Percentiles rank a stretch among this genome's conserved stretches.
These are phyloP conservation scores for Alca torda DNA, from an alignment of 2,797 vertebrate species.

Conservation along the genomic window DNA sequence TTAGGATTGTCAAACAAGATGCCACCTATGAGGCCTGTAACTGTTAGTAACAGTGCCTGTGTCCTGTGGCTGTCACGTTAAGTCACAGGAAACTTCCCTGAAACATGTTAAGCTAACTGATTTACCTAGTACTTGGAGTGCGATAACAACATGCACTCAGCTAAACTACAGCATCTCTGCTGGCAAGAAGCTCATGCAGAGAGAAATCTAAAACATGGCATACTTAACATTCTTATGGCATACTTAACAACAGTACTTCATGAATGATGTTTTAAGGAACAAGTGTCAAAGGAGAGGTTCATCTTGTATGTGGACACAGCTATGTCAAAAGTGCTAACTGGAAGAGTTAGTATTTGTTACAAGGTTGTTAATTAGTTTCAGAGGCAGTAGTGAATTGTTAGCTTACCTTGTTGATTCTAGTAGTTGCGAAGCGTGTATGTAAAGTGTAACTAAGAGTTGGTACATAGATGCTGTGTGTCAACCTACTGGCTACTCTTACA, in stretches of 20 bases:
- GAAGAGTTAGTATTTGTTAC: not conserved
- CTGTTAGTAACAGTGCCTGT: not conserved
- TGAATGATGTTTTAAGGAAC: not conserved
- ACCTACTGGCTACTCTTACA: not conserved
- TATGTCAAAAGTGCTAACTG: not conserved
- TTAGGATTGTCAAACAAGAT: not conserved
- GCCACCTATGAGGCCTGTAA: not conserved
- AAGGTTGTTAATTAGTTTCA: not conserved
- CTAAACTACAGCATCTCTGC: not conserved
- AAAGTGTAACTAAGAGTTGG: not conserved
- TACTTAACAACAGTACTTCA: not conserved
- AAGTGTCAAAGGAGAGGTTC: not conserved
- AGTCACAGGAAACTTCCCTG: not conserved
- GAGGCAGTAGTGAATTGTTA: not conserved
- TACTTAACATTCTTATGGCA: not conserved
- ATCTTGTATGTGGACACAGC: not conserved
- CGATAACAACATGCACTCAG: not conserved
- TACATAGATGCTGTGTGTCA: not conserved
- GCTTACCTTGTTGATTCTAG: not conserved
- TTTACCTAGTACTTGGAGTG: not conserved
- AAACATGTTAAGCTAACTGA: not conserved
- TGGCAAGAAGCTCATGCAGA: not conserved
- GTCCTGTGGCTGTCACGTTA: not conserved
- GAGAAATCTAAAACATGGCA: not conserved
- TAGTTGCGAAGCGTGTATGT: not conserved